Base-by-base conservation (phyloP, 2,797 vertebrate species). In the Australoheros facetus region DNA sequence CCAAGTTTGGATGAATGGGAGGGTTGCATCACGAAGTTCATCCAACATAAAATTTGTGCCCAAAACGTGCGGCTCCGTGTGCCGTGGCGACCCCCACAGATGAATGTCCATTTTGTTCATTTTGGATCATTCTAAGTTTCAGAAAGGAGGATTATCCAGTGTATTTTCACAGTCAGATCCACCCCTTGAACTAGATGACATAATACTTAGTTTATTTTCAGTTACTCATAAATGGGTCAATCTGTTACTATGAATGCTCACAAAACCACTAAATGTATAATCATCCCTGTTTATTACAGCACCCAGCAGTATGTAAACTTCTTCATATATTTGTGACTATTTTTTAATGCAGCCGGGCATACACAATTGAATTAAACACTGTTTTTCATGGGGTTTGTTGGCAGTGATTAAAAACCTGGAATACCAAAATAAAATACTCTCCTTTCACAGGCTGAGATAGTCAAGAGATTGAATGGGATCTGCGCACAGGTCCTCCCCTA, bases 401-500 rank as follows among this genome's bases (percentile, higher is more conserved):
- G n/a, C 26, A 32, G 2, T 56, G 19, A n/a, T 10, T 19, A 74
- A 19, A 55, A 76, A 37, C 0, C 5, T 13, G 7, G 13, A 69
- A 23, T 26, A 8, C 5, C 14, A 13, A 9, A 71, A 7, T 76
- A 56, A 83, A 37, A 9, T 28, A 23, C 2, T 79, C 59, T 93
- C 42, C 28, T 55, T 84, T 89, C 82, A 21, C 87, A 99, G 98
- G 98, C 98, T 19, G 98, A 99, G 92, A 99, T 99, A 1, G 98
- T 99, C 87, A 99, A 99, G 95, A 95, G 98, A 95, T 95, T 99
- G 94, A 99, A 99, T 2, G 98, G 97, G 75, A 99, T 99, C 89
- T 99, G 98, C 16, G 98, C 98, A 34, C 98, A 99, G 93, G 97
- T 99, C 87, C 96, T 99, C 83, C 98, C 98, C 78, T 99, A 98